Base-by-base conservation (phyloP, 2,113 vertebrate species). In the Eira barbara region DNA sequence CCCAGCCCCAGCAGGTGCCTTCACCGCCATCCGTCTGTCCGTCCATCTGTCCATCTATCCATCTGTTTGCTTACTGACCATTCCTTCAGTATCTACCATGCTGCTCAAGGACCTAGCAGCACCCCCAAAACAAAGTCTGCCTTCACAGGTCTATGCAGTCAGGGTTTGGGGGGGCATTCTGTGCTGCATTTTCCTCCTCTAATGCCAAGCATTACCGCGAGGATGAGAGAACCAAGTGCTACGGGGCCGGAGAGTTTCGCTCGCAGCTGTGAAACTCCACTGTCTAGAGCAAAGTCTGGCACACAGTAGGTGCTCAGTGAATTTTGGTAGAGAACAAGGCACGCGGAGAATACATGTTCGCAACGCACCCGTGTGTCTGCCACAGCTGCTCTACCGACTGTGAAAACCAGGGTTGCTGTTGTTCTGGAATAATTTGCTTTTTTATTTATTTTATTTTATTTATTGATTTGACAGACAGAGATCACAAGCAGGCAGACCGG, bases 161-260 rank as follows among this genome's bases (percentile, higher is more conserved):
- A 69, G 80, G n/a, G 80, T 79, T 31, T 59, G 36, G 25, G 74
- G 74, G 31, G 3, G 11, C 45, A 55, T 10, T 55, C 12, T 63
- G 23, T 61, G 13, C 52, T 21, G 49, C 59, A 21, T 20, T 63
- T 74, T 61, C 59, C 34, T 42, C 7, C 29, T 55, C 45, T 49
- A 7, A 65, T 21, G 61, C 79, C 14, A 15, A 39, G 15, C 0
- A 0, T 21, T 7, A 2, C 0, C 0, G 11, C 25, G 27, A 84
- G 59, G 61, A 59, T 79, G 47, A 42, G 9, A 49, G 47, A 76
- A 17, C 18, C 5, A 13, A 83, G 31, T 4, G 45, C 80, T 42
- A 20, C 0, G 2, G 47, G 47, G 8, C n/a, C 15, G 1, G 74
- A 52, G 65, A 10, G 31, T 17, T 39, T 23, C 17, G 20, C 63